Percentiles rank a stretch among this genome's conserved stretches.
These are phyloP conservation scores for Papilio protenor DNA, from an alignment of 2,888 invertebrate genomes.

Conservation along the genomic window DNA sequence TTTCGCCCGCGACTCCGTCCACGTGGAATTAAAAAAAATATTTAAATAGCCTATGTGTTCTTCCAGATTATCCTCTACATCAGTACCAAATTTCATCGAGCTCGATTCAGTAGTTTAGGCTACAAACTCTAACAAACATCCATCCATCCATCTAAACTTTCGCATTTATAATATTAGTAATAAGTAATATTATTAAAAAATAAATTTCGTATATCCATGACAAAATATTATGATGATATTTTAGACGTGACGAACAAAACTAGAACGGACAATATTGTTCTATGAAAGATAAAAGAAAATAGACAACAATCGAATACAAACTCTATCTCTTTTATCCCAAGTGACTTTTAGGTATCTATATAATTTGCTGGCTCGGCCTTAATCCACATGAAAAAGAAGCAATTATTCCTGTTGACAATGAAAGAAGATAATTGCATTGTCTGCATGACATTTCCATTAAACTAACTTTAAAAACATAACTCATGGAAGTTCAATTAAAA, in stretches of 20 bases:
- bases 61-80: too few relatives aligned
- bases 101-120: too few relatives aligned
- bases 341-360: conserved; percentile 25
- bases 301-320: conserved; percentile 34
- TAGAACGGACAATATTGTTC: not conserved
- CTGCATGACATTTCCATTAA: conserved; percentile 26
- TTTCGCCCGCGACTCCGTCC: too few relatives aligned
- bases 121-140: too few relatives aligned
- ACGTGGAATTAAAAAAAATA: too few relatives aligned
- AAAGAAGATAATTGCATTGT: conserved; percentile 20
- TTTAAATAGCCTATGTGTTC: too few relatives aligned
- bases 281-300: conserved; percentile 27
- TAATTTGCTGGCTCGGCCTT: conserved; percentile 29
- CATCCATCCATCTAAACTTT: too few relatives aligned
- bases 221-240: not conserved
- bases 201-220: not conserved
- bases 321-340: conserved; percentile 30
- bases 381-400: conserved; percentile 19
- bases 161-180: too few relatives aligned
- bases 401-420: conserved; percentile 24
- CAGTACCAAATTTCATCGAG: too few relatives aligned
- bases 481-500: not conserved
- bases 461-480: conserved; percentile 17
- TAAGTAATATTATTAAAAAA: too few relatives aligned
- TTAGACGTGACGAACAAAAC: conserved; percentile 3